Base-by-base conservation (phyloP, 2,797 vertebrate genomes). In the Atherinosoma microstoma region DNA sequence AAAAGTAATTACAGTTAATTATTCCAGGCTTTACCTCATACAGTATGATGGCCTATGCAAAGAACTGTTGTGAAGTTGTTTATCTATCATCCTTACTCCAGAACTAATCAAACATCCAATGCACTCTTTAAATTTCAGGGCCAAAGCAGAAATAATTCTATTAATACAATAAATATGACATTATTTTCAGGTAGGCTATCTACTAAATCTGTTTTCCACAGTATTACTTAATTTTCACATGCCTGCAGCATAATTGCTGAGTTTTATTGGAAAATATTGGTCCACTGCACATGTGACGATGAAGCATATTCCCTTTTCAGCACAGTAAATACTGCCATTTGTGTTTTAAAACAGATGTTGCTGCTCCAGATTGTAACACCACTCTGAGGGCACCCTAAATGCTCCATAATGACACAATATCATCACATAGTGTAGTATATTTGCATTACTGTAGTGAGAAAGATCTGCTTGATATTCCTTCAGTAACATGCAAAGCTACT, bases 311-410 rank as follows among this genome's bases (percentile, higher is more conserved):
- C 62, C 42, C 62, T 90, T 89, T 80, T 91, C 84, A 80, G 64
- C 63, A 88, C 81, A 94, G 93, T 82, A 89, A 94, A 94, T 91
- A 93, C 93, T 94, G 94, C 93, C 94, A 91, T 94, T 91, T 92
- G 94, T 93, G 94, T 94, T 87, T 72, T 85, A 80, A 91, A 84
- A 60, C 73, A 76, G 91, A 89, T 18, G 76, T 87, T 92, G 89
- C 93, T 89, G 84, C 82, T 70, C 78, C 58, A 73, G 67, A 76
- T 32, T 75, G 66, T 51, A 69, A 29, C 76, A 79, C 62, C 0
- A 18, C 58, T 73, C 64, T 76, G 30, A 71, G 58, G 53, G 49
- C 13, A 18, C 32, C 16, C 60, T n/a, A 2, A 32, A 66, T 36
- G 20, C 59, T 69, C 7, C 63, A 32, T 11, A 73, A 56, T 57